Percentiles rank a stretch among this genome's conserved stretches.
Evolutionary conservation across 2,797 vertebrate genomes (phyloP).

Genomic region (Sebastes hubbsi): DNA sequence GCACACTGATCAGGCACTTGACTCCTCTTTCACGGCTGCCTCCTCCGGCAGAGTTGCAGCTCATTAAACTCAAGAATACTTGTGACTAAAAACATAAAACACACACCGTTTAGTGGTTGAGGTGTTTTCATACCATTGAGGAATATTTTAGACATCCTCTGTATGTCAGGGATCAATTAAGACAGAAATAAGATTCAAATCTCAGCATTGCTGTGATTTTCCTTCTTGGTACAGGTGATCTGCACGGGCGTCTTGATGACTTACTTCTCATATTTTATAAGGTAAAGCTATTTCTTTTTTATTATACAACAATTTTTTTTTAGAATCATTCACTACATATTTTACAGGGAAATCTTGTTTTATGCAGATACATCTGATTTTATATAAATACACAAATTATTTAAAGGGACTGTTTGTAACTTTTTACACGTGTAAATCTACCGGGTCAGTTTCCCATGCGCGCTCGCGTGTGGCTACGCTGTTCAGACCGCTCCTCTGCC

Average conservation of each 20-base stretch:
- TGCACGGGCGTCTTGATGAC: slow-evolving; percentile 95
- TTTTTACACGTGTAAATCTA: too few species aligned
- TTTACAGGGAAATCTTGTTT: neutral
- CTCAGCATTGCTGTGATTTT: neutral
- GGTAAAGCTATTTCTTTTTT: slow-evolving; percentile 67
- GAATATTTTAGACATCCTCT: neutral
- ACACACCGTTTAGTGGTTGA: neutral
- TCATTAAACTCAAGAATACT: slow-evolving; percentile 69
- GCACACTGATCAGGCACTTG: slow-evolving; percentile 70
- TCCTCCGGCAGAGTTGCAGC: slow-evolving; percentile 48
- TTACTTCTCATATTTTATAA: slow-evolving; percentile 97
- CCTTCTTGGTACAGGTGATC: slow-evolving; percentile 85
- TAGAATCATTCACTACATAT: neutral
- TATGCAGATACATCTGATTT: neutral
- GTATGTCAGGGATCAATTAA: neutral
- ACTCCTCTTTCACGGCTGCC: slow-evolving; percentile 48
- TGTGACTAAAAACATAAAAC: slow-evolving; percentile 30
- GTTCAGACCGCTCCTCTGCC: too few species aligned
- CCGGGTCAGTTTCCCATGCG: too few species aligned
- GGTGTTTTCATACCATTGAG: neutral
- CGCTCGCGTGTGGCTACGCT: too few species aligned
- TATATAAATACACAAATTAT: neutral
- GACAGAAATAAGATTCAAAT: neutral
- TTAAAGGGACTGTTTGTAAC: neutral
- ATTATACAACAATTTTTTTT: neutral